Evolutionary conservation across 2,797 vertebrate genomes (phyloP), one percentile per base, ranked within the genome.

Genomic region (Labeo calbasu): DNA sequence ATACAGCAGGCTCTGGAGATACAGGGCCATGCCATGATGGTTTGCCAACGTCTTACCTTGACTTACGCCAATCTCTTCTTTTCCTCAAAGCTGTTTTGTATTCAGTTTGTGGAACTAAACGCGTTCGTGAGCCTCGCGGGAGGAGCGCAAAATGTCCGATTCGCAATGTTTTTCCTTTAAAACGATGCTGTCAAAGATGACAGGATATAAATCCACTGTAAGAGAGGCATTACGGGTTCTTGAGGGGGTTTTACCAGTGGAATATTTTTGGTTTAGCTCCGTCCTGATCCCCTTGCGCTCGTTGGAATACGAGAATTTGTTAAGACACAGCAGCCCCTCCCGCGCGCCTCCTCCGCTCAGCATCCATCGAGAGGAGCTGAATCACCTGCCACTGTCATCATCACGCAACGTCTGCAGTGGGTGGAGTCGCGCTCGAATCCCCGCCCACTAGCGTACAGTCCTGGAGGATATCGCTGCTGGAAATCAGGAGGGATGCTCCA

Each of bases 1-100:
- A 99, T 97, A 94, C 98, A 99, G 95, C 98, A 99, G 65, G 97
- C 98, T 93, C 98, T 94, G 92, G 96, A 97, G 91, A 99, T 99
- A 90, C 98, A 99, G 87, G 98, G 98, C 98, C 98, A 99, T 89
- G 98, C 98, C 98, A 99, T 99, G 91, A 66, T 92, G 68, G 48
- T 83, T 71, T 70, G 88, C n/a, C n/a, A 71, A 80, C 71, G 36
- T 19, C 43, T 77, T 28, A 43, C 75, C 25, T 78, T 40, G 15
- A 53, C 10, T 59, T 25, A 81, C 23, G 50, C 10, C 65, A 70
- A 63, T 50, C 19, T 53, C 43, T 61, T 70, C 21, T 51, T 76
- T 81, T 70, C 28, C n/a, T 12, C 14, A 15, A 68, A 48, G 17
- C 59, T 40, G 59, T 76, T 68, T 85, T 32, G 36, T 69, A 70